Conservation (phyloP, 2,797 vertebrate genomes). For the Hyperoplus lanceolatus region DNA sequence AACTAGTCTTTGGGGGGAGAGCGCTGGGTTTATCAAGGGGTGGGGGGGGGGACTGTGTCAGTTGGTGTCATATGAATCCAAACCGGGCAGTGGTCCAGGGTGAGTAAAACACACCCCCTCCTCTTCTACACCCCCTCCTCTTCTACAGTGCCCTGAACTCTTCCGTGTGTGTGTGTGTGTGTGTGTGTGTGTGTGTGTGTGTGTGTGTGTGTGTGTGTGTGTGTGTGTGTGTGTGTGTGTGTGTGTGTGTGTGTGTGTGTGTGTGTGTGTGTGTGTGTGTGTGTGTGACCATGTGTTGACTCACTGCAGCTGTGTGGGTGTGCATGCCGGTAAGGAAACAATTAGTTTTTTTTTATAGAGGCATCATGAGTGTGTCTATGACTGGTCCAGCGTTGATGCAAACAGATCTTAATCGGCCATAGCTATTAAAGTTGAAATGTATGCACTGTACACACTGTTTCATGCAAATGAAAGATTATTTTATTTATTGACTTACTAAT, state of each 20-base stretch:
- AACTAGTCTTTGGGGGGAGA: slow-evolving; percentile 44
- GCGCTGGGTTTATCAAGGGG: slow-evolving; percentile 28
- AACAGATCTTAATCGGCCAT: neutral
- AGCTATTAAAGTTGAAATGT: neutral
- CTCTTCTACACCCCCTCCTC: slow-evolving; percentile 49
- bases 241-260: neutral
- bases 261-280: no score
- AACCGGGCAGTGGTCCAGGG: slow-evolving; percentile 75
- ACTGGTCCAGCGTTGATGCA: neutral
- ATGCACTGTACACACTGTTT: neutral
- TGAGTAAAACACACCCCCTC: slow-evolving; percentile 69
- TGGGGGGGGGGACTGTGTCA: slow-evolving; percentile 31
- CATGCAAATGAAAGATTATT: neutral
- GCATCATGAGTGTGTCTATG: slow-evolving; percentile 16
- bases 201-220: slow-evolving; percentile 35
- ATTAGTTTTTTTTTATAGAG: slow-evolving; percentile 32
- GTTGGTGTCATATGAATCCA: slow-evolving; percentile 81
- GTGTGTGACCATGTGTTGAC: no score
- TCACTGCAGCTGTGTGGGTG: neutral
- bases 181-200: slow-evolving; percentile 43
- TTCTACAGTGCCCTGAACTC: slow-evolving; percentile 45
- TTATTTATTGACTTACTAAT: neutral
- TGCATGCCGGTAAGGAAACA: slow-evolving; percentile 18
- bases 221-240: slow-evolving; percentile 26
- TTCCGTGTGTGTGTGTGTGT: slow-evolving; percentile 38